phyloP scores from a whole-genome alignment of 2,113 vertebrate genomes.

The Myiopsitta monachus region DNA sequence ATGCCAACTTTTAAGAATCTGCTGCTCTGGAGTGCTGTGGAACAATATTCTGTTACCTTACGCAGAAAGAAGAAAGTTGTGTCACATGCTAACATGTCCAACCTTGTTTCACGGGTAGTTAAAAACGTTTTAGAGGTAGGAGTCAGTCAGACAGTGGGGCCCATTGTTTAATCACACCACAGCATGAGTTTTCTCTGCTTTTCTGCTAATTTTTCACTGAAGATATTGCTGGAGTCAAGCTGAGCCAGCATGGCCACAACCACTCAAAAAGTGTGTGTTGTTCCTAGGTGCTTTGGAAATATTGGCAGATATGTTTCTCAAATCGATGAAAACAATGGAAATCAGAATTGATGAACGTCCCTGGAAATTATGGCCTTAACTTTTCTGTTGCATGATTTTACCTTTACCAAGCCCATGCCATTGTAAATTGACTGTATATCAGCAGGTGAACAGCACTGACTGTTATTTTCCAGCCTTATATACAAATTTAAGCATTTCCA shows the following conservation, averaged over 20 bases:
- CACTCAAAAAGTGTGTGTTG: background rate
- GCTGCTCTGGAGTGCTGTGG: background rate
- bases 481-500: background rate
- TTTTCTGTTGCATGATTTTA: background rate
- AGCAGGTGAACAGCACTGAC: background rate
- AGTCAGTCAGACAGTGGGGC: fast-evolving
- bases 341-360: background rate
- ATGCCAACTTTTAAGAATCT: background rate
- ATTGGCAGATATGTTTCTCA: background rate
- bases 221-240: background rate
- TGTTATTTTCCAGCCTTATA: background rate
- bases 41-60: background rate
- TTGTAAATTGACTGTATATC: background rate
- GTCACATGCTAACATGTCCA: background rate
- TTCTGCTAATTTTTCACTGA: background rate
- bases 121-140: background rate
- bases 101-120: background rate
- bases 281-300: background rate
- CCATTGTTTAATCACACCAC: background rate
- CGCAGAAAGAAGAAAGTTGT: background rate
- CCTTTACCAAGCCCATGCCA: background rate
- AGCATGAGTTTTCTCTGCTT: background rate
- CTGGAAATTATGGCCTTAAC: background rate
- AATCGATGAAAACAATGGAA: background rate
- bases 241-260: background rate